Base-by-base conservation (phyloP, 2,797 vertebrate species). In the Iguana delicatissima region DNA sequence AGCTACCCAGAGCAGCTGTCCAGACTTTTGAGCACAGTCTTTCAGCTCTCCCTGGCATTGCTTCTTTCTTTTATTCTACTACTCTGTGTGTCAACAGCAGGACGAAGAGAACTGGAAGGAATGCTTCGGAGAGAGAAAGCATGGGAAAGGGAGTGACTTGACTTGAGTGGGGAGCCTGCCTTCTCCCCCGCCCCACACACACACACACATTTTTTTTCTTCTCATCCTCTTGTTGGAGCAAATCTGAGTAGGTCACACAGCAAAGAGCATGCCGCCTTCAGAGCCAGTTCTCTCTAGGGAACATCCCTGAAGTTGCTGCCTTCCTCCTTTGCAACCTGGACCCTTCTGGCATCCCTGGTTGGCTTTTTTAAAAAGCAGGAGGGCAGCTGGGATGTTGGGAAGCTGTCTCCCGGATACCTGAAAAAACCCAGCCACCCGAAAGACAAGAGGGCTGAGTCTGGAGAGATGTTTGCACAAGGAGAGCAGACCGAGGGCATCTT, bases 351-450 rank as follows among this genome's bases (percentile, higher is more conserved):
- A 46, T 55, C 59, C 55, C 13, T 59, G 0, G 0, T 59, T 13
- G 38, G 88, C 50, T 46, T 67, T 35, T 14, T 62, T 5, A 62
- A 62, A 14, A 42, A 46, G 26, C 62, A 81, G 18, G 62, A 29
- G 10, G 1, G 3, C 1, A n/a, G 32, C 59, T 0, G 13, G 1
- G 26, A 18, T 2, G 32, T 20, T 24, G 0, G 16, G 1, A 14
- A 4, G 8, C 67, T 18, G 38, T 16, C 85, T 67, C 24, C 32
- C 6, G 2, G 1, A n/a, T 20, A 46, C 4, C 14, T 50, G 38
- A 69, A 32, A 69, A 69, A 22, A 46, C 9, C 62, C 42, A 80
- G 46, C 42, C 8, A 46, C 26, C 26, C 10, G 26, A 35, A 7
- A 24, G 2, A 4, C 20, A 6, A 16, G 32, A 55, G 18, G 29